Evolutionary conservation across 2,113 vertebrate genomes (phyloP).

Genomic region (Cololabis saira): DNA sequence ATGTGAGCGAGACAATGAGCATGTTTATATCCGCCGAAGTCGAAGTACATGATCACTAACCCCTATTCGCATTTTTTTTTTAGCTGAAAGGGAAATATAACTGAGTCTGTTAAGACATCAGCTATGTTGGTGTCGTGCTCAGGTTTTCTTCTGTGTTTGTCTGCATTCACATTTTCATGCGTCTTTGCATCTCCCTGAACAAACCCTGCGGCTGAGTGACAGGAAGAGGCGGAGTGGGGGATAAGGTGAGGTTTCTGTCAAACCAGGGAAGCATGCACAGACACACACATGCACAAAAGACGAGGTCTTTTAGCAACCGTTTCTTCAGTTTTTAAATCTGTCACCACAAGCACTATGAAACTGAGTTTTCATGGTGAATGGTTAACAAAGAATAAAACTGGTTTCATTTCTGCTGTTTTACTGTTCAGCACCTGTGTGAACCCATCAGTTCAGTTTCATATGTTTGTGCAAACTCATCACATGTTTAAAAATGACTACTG

Average conservation of each 20-base stretch:
- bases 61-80: background rate
- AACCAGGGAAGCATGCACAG: background rate
- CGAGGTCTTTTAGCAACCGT: background rate
- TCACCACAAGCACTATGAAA: background rate
- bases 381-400: background rate
- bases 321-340: constrained; percentile 1
- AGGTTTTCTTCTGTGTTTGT: background rate
- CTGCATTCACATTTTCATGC: background rate
- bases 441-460: no score
- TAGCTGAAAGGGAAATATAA: background rate
- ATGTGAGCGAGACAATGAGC: constrained; percentile 14
- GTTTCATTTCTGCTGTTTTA: background rate
- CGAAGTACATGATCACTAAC: background rate
- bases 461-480: no score
- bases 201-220: constrained; percentile 8
- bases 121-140: background rate
- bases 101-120: background rate
- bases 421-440: no score
- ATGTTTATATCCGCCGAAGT: background rate
- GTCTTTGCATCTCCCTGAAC: background rate
- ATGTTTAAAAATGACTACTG: no score
- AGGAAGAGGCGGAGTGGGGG: constrained; percentile 23
- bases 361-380: background rate
- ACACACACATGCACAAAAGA: background rate
- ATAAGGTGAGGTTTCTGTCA: constrained; percentile 25